Conservation (phyloP, 1,140 invertebrate genomes). For the Harpegnathos saltator region DNA sequence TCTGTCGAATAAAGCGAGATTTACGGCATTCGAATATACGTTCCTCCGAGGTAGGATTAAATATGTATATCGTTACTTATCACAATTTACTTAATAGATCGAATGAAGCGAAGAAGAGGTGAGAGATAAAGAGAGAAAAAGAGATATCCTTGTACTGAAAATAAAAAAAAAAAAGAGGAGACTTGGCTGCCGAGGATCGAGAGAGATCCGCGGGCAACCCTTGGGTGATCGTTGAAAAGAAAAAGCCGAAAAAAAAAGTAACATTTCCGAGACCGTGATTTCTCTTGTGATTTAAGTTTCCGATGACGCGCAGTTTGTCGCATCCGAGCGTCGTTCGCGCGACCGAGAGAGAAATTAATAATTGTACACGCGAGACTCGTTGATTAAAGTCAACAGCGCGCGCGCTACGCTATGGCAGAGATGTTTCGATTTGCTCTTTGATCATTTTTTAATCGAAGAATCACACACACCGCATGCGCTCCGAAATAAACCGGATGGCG, state of each 20-base stretch:
- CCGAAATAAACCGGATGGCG: no score
- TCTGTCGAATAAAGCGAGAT: constrained; percentile 14
- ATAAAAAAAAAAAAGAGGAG: no score
- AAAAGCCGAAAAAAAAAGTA: no score
- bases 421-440: no score
- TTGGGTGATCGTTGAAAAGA: neutral
- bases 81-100: constrained; percentile 23
- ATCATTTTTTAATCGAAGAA: no score
- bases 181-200: neutral
- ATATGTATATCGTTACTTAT: constrained; percentile 23
- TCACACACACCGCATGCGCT: no score
- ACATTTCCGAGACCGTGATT: neutral
- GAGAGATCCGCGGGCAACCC: constrained; percentile 3
- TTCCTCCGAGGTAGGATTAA: constrained; percentile 27
- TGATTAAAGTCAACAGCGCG: no score
- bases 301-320: no score
- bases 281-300: constrained; percentile 16
- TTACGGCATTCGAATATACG: constrained; percentile 1
- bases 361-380: no score
- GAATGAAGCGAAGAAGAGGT: constrained; percentile 14
- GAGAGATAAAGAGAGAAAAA: constrained; percentile 17
- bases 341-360: no score
- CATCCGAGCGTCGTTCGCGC: no score
- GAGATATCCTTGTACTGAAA: constrained; percentile 10
- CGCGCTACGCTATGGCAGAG: no score